phyloP scores from a whole-genome alignment of 2,888 invertebrate species.

The Tethea ocularis region DNA sequence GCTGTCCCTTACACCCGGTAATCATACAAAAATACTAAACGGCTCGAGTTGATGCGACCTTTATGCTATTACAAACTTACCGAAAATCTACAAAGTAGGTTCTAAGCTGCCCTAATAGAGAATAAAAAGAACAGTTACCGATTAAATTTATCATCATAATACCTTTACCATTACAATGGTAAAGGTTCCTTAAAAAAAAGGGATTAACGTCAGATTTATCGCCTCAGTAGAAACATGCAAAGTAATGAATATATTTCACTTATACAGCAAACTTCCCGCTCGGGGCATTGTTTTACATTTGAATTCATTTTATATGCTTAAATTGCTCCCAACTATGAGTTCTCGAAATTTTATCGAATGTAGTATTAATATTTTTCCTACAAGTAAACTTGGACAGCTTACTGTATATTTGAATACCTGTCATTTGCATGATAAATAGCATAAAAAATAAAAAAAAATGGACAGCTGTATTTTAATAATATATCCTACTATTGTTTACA shows the following conservation, averaged over 20 bases:
- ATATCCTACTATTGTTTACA: no score
- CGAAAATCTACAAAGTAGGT: no score
- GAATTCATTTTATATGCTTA: conserved; percentile 2
- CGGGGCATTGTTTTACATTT: not conserved
- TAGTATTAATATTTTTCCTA: not conserved
- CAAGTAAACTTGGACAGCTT: not conserved
- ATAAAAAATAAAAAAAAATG: no score
- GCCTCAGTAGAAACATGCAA: not conserved
- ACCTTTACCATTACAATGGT: not conserved
- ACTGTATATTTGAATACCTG: no score
- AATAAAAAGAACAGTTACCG: not conserved
- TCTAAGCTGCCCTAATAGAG: not conserved
- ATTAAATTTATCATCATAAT: not conserved
- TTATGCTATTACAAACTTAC: no score
- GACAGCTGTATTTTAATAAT: no score
- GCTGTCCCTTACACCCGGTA: no score
- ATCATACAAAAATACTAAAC: no score
- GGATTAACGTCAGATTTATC: not conserved
- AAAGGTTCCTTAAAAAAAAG: not conserved
- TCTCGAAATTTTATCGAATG: not conserved
- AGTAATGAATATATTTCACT: conserved; percentile 1
- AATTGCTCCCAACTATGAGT: not conserved
- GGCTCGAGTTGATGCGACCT: no score
- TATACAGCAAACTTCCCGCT: not conserved
- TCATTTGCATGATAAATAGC: no score